Percentiles rank a stretch among this genome's conserved stretches.
Conservation (phyloP, 92 coral and sea anemone species). For the Epizoanthus scotinus region DNA sequence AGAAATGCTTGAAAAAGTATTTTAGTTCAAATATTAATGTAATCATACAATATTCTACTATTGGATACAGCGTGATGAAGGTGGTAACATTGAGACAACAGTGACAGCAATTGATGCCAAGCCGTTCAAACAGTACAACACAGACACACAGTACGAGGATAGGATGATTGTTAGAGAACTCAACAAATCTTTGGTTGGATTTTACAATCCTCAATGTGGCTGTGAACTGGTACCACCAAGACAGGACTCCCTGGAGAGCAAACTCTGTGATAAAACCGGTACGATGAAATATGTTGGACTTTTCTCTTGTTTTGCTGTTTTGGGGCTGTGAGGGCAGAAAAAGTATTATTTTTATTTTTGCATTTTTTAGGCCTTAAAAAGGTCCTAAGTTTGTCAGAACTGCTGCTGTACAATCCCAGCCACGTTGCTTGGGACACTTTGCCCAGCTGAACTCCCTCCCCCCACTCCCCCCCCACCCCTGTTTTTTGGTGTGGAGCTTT, state of each 20-base stretch:
- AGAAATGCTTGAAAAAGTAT: no score
- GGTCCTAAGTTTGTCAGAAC: no score
- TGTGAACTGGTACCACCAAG: slow-evolving; percentile 39
- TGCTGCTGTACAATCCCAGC: no score
- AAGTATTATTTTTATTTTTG: no score
- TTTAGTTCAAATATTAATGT: no score
- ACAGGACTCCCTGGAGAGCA: slow-evolving; percentile 1
- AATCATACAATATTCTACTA: not conserved
- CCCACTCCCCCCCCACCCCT: no score
- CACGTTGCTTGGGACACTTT: no score
- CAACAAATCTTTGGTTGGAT: slow-evolving; percentile 75
- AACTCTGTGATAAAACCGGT: not conserved
- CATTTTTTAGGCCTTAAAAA: no score
- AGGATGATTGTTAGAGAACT: slow-evolving; percentile 59
- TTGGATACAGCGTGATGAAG: slow-evolving; percentile 57
- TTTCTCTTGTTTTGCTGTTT: no score
- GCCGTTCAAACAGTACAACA: slow-evolving; percentile 47
- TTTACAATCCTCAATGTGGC: slow-evolving; percentile 56
- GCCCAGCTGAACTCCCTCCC: no score
- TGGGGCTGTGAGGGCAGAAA: no score
- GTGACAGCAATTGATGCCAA: slow-evolving; percentile 67
- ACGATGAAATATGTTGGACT: not conserved
- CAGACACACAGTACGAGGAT: slow-evolving; percentile 57
- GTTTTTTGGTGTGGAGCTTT: no score
- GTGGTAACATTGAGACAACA: slow-evolving; percentile 64